A percentile compares a stretch with the other conserved stretches of the same genome.
phyloP scores from a whole-genome alignment of 2,113 vertebrate genomes.

The Lates calcarifer region DNA sequence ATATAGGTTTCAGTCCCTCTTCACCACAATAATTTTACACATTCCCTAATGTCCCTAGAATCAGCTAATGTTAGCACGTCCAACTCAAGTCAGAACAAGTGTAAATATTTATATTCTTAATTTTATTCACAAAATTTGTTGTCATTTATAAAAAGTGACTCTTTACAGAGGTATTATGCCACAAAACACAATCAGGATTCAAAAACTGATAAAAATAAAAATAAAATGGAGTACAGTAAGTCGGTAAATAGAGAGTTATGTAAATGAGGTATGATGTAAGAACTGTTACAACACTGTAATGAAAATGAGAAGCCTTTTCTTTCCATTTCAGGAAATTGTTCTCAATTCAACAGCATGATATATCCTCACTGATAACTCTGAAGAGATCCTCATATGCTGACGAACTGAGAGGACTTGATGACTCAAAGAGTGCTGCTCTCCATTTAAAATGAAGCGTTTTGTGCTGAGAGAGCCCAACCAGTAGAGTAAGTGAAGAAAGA shows the following conservation, averaged over 20 bases:
- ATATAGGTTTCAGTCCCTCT: too few species aligned
- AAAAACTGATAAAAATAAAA: neutral
- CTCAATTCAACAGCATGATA: slow-evolving; percentile 65
- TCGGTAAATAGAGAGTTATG: neutral
- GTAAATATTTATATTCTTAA: too few species aligned
- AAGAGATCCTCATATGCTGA: slow-evolving; percentile 73
- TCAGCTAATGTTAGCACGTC: too few species aligned
- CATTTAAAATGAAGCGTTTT: slow-evolving; percentile 50
- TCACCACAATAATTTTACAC: too few species aligned
- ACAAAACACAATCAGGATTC: too few species aligned
- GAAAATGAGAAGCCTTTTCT: slow-evolving; percentile 49
- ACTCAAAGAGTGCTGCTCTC: slow-evolving; percentile 63
- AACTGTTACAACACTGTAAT: slow-evolving; percentile 45
- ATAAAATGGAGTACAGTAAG: neutral
- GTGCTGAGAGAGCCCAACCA: slow-evolving; percentile 19
- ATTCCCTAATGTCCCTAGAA: too few species aligned
- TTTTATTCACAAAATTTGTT: too few species aligned
- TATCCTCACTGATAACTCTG: slow-evolving; percentile 65
- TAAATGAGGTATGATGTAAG: slow-evolving; percentile 25
- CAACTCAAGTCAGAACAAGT: too few species aligned
- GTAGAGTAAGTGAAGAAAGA: slow-evolving; percentile 26
- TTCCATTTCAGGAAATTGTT: slow-evolving; percentile 73
- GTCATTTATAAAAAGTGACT: too few species aligned
- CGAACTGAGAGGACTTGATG: slow-evolving; percentile 65
- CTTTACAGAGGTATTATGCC: too few species aligned